phyloP scores from a whole-genome alignment of 53 echinoderm and acorn worm genomes.

The Stichopus horrens region DNA sequence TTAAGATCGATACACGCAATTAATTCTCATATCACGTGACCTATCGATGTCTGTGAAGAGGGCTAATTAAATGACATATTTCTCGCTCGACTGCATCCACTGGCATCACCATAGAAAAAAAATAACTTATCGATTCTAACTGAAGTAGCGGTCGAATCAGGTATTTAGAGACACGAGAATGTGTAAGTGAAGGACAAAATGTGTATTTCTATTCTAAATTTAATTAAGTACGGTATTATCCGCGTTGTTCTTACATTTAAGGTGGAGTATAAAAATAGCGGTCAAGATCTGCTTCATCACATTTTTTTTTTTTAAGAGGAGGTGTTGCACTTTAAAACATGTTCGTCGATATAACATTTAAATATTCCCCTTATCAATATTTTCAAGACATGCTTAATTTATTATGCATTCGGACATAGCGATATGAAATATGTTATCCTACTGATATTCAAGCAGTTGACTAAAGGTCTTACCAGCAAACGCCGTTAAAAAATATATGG shows the following conservation, averaged over 20 bases:
- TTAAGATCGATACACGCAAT: no score
- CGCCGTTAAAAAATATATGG: no score
- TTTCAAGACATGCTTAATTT: no score
- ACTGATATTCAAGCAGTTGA: no score
- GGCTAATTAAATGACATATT: slow-evolving; percentile 15
- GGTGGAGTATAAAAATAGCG: background rate
- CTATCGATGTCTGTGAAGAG: background rate
- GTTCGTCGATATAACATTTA: no score
- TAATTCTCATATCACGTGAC: background rate
- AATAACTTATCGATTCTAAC: slow-evolving; percentile 18
- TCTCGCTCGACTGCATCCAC: slow-evolving; percentile 8
- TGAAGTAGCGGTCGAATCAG: background rate
- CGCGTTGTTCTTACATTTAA: slow-evolving; percentile 1
- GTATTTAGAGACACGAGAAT: background rate
- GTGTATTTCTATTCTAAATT: slow-evolving; percentile 3
- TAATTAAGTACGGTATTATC: slow-evolving; percentile 24
- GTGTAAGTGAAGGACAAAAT: slow-evolving; percentile 37
- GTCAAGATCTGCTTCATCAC: no score
- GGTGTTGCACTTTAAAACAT: no score
- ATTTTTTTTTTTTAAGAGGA: no score
- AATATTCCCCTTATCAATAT: no score
- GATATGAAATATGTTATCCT: no score
- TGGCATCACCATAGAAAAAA: background rate
- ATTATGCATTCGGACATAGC: no score
- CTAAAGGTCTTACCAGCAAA: no score